These are phyloP conservation scores for Onychomys torridus DNA, from an alignment of 2,797 vertebrate species.

Conservation along the genomic window DNA sequence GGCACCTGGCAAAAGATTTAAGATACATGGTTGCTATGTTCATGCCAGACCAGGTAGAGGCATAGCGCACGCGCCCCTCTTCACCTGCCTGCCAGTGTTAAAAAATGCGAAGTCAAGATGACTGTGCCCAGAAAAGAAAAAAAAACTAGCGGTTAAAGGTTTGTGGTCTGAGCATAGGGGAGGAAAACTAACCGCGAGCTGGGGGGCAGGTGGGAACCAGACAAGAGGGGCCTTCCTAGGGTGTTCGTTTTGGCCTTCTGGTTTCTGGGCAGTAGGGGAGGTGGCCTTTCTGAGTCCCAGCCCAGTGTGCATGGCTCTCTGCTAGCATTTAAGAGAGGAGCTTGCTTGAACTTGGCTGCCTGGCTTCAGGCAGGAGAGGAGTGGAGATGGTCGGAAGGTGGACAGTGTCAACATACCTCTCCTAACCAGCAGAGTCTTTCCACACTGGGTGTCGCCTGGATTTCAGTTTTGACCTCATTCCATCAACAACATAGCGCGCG, in stretches of 20 bases:
- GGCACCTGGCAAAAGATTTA: no score
- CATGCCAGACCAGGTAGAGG: background rate
- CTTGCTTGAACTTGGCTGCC: background rate
- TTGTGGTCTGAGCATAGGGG: background rate
- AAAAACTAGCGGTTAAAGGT: background rate
- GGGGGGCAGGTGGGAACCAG: background rate
- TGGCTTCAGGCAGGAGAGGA: background rate
- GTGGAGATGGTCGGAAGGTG: background rate
- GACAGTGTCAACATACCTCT: accelerated
- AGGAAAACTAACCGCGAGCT: background rate
- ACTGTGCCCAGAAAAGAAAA: background rate
- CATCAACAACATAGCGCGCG: background rate
- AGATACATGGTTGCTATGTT: background rate
- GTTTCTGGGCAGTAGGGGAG: background rate
- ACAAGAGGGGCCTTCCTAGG: background rate
- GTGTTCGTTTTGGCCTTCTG: background rate
- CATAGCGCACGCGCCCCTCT: background rate
- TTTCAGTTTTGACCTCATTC: background rate
- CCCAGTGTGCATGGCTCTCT: background rate
- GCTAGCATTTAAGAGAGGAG: background rate
- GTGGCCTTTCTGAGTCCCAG: background rate
- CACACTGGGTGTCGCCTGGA: background rate
- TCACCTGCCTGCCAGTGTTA: background rate
- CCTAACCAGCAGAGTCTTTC: background rate
- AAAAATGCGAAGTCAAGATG: background rate